Percentiles rank a stretch among this genome's conserved stretches.
phyloP scores from a whole-genome alignment of 2,888 invertebrate genomes.

The Himalopsyche anomala region DNA sequence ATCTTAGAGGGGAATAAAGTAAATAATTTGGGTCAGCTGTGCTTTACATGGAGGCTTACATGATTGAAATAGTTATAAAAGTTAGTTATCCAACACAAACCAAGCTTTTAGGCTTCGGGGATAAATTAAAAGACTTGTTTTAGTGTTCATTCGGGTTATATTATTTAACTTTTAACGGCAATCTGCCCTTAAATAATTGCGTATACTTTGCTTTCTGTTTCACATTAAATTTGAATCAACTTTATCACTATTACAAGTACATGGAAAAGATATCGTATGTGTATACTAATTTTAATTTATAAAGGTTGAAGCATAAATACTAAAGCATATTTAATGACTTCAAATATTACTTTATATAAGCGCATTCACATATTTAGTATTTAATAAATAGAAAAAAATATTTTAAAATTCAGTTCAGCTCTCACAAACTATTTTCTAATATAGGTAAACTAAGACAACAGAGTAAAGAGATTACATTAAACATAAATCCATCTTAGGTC shows the following conservation, averaged over 20 bases:
- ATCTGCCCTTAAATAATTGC: conserved; percentile 29
- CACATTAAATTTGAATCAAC: conserved; percentile 6
- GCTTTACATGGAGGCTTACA: conserved; percentile 55
- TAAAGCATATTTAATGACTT: too few species aligned
- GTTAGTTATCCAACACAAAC: conserved; percentile 51
- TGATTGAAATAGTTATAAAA: conserved; percentile 56
- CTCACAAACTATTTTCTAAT: too few species aligned
- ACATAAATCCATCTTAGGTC: too few species aligned
- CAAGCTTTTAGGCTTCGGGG: conserved; percentile 42
- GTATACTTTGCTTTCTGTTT: conserved; percentile 7
- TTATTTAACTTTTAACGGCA: conserved; percentile 43
- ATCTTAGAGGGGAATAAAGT: conserved; percentile 41
- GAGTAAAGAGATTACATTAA: background rate
- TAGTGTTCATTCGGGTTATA: conserved; percentile 38
- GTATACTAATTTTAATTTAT: too few species aligned
- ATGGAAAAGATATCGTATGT: background rate
- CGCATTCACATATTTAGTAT: too few species aligned
- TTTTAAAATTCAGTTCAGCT: too few species aligned
- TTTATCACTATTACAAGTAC: background rate
- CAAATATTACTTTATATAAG: too few species aligned
- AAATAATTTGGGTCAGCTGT: conserved; percentile 54
- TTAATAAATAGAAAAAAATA: too few species aligned
- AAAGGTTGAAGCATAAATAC: too few species aligned
- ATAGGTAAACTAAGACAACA: background rate
- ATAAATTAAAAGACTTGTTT: conserved; percentile 38